phyloP scores from a whole-genome alignment of 2,797 vertebrate species.

The Ataeniobius toweri region DNA sequence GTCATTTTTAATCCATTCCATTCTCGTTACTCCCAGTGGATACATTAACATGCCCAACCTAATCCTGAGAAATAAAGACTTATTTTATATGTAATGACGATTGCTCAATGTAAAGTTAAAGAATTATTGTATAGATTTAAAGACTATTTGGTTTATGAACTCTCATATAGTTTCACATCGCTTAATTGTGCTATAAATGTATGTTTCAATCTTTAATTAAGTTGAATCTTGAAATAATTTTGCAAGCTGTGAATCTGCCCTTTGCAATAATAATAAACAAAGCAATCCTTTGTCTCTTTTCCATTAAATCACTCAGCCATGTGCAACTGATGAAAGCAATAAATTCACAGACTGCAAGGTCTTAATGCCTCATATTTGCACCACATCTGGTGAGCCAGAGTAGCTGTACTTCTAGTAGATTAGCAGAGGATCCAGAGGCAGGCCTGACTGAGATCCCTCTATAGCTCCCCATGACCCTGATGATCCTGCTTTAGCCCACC shows the following conservation, averaged over 20 bases:
- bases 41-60: too few relatives aligned
- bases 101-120: not conserved
- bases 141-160: not conserved
- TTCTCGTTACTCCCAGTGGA: not conserved
- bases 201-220: not conserved
- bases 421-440: slow-evolving; percentile 48
- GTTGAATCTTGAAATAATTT: not conserved
- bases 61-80: too few relatives aligned
- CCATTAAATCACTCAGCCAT: not conserved
- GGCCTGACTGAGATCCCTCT: slow-evolving; percentile 37
- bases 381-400: slow-evolving; percentile 18
- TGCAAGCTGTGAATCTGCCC: not conserved
- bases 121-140: not conserved
- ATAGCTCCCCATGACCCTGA: slow-evolving; percentile 40
- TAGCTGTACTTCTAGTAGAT: slow-evolving; percentile 47
- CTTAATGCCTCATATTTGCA: slow-evolving; percentile 9
- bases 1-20: not conserved
- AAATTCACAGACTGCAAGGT: slow-evolving; percentile 4
- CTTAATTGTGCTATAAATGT: not conserved
- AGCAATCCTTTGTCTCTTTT: slow-evolving; percentile 3
- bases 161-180: not conserved
- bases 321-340: slow-evolving; percentile 7
- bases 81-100: too few relatives aligned
- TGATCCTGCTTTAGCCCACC: slow-evolving; percentile 49
- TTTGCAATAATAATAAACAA: not conserved